Conservation (phyloP, 2,797 vertebrate genomes). For the Crocidura indochinensis region DNA sequence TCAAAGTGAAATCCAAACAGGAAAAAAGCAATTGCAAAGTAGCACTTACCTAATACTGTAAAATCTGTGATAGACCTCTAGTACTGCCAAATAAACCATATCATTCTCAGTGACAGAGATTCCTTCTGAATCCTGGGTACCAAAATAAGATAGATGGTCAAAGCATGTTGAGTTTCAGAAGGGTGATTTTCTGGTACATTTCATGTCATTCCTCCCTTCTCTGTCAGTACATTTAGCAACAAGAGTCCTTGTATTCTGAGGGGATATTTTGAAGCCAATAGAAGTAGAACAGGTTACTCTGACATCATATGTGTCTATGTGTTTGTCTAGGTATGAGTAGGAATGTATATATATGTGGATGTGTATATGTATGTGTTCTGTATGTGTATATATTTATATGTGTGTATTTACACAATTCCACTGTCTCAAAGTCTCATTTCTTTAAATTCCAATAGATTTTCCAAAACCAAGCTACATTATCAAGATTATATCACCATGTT, state of each 20-base stretch:
- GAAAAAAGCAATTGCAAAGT: not conserved
- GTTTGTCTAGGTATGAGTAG: not conserved
- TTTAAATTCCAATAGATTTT: conserved; percentile 5
- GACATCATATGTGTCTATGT: too few relatives aligned
- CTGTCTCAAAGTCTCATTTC: not conserved
- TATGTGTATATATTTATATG: not conserved
- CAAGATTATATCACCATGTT: conserved; percentile 3
- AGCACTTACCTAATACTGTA: not conserved
- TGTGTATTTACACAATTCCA: not conserved
- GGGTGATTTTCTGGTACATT: accelerated
- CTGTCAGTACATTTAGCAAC: not conserved
- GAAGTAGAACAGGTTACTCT: too few relatives aligned
- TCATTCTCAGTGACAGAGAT: not conserved
- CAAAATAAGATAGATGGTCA: not conserved
- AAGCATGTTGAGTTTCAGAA: not conserved
- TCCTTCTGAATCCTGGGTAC: not conserved
- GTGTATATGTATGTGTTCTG: not conserved
- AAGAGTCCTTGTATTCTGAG: not conserved
- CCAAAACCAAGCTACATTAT: conserved; percentile 3
- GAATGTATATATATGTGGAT: not conserved
- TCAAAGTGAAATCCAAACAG: not conserved
- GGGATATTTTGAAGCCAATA: not conserved
- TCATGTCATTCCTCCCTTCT: not conserved
- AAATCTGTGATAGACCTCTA: not conserved
- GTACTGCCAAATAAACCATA: not conserved